phyloP scores from a whole-genome alignment of 2,888 invertebrate genomes.

The Liopterus haemorrhoidalis region DNA sequence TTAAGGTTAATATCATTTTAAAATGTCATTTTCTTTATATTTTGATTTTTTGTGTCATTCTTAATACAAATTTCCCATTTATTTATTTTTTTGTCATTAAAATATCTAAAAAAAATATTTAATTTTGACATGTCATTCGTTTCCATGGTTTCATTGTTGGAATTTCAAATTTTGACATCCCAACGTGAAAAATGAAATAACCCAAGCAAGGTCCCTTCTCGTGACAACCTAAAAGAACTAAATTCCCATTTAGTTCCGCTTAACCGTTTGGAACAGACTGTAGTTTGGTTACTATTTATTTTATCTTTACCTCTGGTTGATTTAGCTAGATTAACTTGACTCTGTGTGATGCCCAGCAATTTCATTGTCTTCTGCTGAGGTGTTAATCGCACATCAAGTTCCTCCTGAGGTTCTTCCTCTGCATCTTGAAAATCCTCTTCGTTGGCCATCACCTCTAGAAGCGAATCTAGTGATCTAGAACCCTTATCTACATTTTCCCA shows the following conservation, averaged over 20 bases:
- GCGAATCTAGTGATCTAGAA: conserved; percentile 34
- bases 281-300: neutral
- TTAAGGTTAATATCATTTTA: too few relatives aligned
- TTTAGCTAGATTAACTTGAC: conserved; percentile 28
- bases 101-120: too few relatives aligned
- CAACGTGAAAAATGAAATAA: too few relatives aligned
- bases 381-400: conserved; percentile 16
- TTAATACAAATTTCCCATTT: too few relatives aligned
- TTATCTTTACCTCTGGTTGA: neutral
- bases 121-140: too few relatives aligned
- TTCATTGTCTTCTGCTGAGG: conserved; percentile 27
- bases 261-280: neutral
- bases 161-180: too few relatives aligned
- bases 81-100: too few relatives aligned
- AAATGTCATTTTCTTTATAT: too few relatives aligned
- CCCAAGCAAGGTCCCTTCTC: too few relatives aligned
- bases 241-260: neutral
- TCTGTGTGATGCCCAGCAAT: conserved; percentile 28
- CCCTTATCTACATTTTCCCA: conserved; percentile 7
- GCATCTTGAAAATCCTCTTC: conserved; percentile 29
- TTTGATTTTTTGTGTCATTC: too few relatives aligned
- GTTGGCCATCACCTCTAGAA: conserved; percentile 30
- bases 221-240: too few relatives aligned
- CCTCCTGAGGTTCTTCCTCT: conserved; percentile 19
- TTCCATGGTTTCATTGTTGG: too few relatives aligned